These are phyloP conservation scores for Liodrosophila aerea DNA, from an alignment of 2,888 invertebrate genomes.

Conservation along the genomic window DNA sequence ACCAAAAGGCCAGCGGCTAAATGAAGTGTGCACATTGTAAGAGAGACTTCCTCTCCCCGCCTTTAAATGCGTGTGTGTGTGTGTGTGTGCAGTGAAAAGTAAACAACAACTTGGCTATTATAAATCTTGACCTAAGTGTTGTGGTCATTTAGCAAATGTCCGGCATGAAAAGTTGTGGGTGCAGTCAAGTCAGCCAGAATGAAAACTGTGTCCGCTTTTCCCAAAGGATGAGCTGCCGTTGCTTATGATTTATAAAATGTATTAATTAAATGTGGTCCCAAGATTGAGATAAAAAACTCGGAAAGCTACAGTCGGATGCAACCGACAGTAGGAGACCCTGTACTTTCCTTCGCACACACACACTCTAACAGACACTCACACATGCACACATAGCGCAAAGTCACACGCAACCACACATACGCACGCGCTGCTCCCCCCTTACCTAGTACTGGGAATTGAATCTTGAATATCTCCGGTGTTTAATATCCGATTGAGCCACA, in stretches of 20 bases:
- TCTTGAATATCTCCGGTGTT: no score
- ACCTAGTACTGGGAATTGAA: no score
- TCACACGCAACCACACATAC: no score
- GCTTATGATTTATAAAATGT: conserved; percentile 65
- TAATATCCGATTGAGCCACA: no score
- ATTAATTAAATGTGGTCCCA: conserved; percentile 63
- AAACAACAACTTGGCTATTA: conserved; percentile 66
- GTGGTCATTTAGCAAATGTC: conserved; percentile 77
- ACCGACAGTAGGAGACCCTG: no score
- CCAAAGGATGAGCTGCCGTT: conserved; percentile 22
- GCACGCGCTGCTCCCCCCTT: no score
- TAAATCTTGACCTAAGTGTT: conserved; percentile 78
- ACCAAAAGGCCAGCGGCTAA: conserved; percentile 55
- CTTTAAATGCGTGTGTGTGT: conserved; percentile 33
- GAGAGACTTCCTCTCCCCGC: conserved; percentile 17
- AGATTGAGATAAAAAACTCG: conserved; percentile 24
- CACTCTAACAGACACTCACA: no score
- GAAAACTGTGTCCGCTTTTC: conserved; percentile 5
- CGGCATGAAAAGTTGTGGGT: conserved; percentile 62
- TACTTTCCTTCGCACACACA: no score
- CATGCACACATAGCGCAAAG: no score
- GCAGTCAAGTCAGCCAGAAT: conserved; percentile 17
- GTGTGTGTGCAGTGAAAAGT: conserved; percentile 62
- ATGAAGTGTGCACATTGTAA: conserved; percentile 65
- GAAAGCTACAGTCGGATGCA: no score